These are phyloP conservation scores for Atta cephalotes DNA, from an alignment of 1,140 invertebrate genomes.

Conservation along the genomic window DNA sequence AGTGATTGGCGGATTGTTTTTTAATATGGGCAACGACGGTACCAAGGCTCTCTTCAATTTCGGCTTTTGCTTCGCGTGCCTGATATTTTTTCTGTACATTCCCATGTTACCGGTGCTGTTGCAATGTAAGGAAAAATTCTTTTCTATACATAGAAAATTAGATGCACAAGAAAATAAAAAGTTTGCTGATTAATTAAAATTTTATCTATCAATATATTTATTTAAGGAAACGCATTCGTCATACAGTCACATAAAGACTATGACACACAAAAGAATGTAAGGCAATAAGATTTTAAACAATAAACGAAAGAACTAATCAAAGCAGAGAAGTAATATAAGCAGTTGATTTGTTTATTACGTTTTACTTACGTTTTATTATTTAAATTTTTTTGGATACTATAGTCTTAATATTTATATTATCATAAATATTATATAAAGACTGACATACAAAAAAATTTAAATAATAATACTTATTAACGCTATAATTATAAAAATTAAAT, in stretches of 20 bases:
- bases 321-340: too few relatives aligned
- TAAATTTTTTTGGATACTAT: too few relatives aligned
- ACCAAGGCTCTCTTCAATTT: constrained; percentile 94
- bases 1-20: constrained; percentile 90
- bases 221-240: not conserved
- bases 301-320: too few relatives aligned
- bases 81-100: constrained; percentile 92
- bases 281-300: too few relatives aligned
- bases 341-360: too few relatives aligned
- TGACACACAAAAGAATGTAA: too few relatives aligned
- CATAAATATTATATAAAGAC: too few relatives aligned
- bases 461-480: not conserved
- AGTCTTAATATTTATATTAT: not conserved
- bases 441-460: too few relatives aligned
- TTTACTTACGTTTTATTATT: too few relatives aligned
- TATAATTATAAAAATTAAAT: not conserved
- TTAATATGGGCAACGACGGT: constrained; percentile 91
- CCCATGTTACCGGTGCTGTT: constrained; percentile 93
- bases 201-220: not conserved
- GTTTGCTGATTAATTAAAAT: not conserved
- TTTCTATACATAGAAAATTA: not conserved
- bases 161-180: not conserved
- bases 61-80: constrained; percentile 92
- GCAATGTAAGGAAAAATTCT: constrained; percentile 88
- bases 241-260: not conserved